Evolutionary conservation across 2,113 vertebrate genomes (phyloP), one percentile per base, ranked within the genome.

Genomic region (Hemiscyllium ocellatum): DNA sequence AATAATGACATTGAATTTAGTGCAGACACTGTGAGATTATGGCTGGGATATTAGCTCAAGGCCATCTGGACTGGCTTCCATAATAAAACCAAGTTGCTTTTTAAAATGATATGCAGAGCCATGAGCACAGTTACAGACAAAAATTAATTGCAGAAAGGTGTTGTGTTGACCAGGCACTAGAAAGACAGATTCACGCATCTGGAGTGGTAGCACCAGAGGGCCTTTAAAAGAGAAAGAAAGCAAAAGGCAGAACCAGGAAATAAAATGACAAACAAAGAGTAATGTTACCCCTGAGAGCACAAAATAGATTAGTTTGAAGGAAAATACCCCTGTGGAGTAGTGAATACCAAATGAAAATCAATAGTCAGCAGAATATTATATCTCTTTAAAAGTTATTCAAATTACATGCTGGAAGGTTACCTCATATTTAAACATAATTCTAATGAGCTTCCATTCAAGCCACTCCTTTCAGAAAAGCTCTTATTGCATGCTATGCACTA

Each of bases 1-100:
- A 52, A 95, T 95, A 95, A 95, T 76, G 47, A 95, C 42, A 76
- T 7, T 52, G 61, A 37, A 66, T 93, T 93, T 93, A 68, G 47
- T 95, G 93, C 68, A 47, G 93, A 13, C 37, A 26, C 37, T 94
- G 22, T 94, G 69, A n/a, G 94, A 72, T 95, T 72, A 76, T 72
- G 37, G 42, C 42, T 95, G 29, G 68, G 94, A 72, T 95, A 29
- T 72, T 95, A 72, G 47, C 42, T 95, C 37, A 24, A 26, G 66
- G 93, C 93, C 93, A 94, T 94, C 93, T 94, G 66, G 94, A 94
- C 66, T 94, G 91, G n/a, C 52, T 52, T 24, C 94, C 42, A 76
- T 95, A 72, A 95, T 95, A 26, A 95, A 72, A 72, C 26, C 37
- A 72, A 95, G 68, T 72, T 76, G 37, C 65, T n/a, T 66, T 50